These are phyloP conservation scores for Crotophaga sulcirostris DNA, from an alignment of 2,113 vertebrate species.

Conservation along the genomic window DNA sequence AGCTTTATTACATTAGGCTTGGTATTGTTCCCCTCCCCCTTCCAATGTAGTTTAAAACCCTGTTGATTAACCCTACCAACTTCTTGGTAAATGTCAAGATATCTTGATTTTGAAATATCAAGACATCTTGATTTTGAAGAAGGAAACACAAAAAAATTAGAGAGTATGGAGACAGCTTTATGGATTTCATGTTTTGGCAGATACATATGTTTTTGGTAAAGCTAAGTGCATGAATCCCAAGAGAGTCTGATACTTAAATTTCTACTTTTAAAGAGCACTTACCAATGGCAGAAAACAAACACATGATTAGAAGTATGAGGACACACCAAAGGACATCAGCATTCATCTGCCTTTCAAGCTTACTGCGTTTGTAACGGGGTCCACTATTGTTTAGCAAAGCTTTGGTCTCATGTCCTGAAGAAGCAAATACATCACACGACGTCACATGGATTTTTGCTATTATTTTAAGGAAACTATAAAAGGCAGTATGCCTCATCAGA, in stretches of 20 bases:
- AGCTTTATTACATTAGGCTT: too few relatives aligned
- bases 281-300: slow-evolving; percentile 92
- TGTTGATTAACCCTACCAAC: too few relatives aligned
- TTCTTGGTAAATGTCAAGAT: too few relatives aligned
- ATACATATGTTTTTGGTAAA: background rate
- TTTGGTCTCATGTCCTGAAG: slow-evolving; percentile 95
- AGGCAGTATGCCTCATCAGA: background rate
- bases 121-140: background rate
- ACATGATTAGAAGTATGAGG: slow-evolving; percentile 93
- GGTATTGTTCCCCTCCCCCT: too few relatives aligned
- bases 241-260: background rate
- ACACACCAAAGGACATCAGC: slow-evolving; percentile 95
- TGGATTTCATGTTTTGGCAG: background rate
- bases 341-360: slow-evolving; percentile 97
- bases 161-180: background rate
- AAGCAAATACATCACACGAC: background rate
- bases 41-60: too few relatives aligned
- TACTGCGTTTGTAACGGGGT: slow-evolving; percentile 96
- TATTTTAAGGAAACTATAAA: background rate
- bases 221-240: background rate
- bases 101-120: too few relatives aligned
- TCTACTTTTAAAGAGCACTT: slow-evolving; percentile 58
- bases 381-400: slow-evolving; percentile 97
- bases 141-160: background rate
- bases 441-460: background rate